Conservation (phyloP, 2,113 vertebrate species). For the Amblyopsis rosae region DNA sequence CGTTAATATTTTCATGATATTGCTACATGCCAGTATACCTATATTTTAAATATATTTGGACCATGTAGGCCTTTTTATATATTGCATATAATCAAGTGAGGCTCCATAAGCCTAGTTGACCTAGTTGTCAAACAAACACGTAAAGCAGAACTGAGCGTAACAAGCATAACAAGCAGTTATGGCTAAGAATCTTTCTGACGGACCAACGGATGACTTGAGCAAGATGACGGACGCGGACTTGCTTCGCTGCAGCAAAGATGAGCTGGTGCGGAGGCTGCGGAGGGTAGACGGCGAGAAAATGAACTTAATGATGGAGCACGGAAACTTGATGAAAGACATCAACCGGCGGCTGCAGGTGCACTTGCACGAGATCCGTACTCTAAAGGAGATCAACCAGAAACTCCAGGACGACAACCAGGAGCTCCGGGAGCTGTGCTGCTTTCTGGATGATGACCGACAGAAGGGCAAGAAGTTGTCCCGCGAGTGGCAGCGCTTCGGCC, state of each 20-base stretch:
- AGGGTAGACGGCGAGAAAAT: conserved; percentile 90
- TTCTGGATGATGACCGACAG: conserved; percentile 93
- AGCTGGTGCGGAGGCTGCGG: conserved; percentile 86
- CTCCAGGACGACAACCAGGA: conserved; percentile 97
- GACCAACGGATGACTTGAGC: conserved; percentile 84
- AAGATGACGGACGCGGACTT: conserved; percentile 90
- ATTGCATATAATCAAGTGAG: too few species aligned
- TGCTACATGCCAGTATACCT: too few species aligned
- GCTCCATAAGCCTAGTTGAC: too few species aligned
- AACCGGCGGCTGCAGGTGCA: conserved; percentile 95
- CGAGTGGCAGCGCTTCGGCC: conserved; percentile 96
- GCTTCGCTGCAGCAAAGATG: conserved; percentile 88
- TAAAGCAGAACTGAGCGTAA: conserved; percentile 18
- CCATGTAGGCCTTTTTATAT: too few species aligned
- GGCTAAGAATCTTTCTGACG: conserved; percentile 85
- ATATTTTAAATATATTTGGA: too few species aligned
- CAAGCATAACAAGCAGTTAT: conserved; percentile 66
- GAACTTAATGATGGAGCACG: conserved; percentile 93
- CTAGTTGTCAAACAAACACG: too few species aligned
- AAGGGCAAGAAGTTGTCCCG: conserved; percentile 94
- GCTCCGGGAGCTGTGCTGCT: conserved; percentile 95
- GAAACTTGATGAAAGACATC: conserved; percentile 96
- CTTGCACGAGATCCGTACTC: conserved; percentile 92
- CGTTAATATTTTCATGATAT: too few species aligned
- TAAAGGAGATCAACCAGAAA: conserved; percentile 97